phyloP scores from a whole-genome alignment of 2,113 vertebrate genomes.

The Verasper variegatus region DNA sequence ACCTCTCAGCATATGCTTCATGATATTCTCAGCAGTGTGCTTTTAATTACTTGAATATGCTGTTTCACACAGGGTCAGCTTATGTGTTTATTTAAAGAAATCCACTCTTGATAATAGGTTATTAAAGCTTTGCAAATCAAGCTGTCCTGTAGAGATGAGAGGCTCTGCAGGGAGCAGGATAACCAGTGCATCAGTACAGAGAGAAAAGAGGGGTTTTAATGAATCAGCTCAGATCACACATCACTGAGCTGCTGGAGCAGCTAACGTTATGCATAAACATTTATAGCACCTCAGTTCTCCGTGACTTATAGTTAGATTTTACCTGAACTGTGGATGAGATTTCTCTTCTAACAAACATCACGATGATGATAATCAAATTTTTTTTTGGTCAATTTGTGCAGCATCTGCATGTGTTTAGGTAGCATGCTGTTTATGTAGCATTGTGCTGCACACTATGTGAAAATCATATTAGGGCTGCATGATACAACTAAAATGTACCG shows the following conservation, averaged over 20 bases:
- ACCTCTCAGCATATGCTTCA: constrained; percentile 1
- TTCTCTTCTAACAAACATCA: too few species aligned
- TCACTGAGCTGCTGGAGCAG: neutral
- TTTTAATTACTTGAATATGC: neutral
- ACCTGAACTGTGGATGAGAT: too few species aligned
- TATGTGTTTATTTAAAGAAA: neutral
- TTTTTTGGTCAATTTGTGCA: too few species aligned
- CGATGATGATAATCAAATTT: too few species aligned
- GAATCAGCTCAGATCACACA: neutral
- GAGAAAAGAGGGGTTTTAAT: neutral
- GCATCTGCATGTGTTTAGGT: too few species aligned
- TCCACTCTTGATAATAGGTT: neutral
- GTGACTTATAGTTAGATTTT: too few species aligned
- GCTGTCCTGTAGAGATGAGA: neutral
- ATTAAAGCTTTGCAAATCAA: neutral
- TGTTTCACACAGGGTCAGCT: neutral
- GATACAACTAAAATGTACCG: too few species aligned
- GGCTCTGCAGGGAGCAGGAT: neutral
- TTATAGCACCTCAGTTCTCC: neutral
- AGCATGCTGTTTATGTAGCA: too few species aligned
- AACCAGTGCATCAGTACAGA: neutral
- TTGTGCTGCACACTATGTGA: too few species aligned
- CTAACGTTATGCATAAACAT: neutral
- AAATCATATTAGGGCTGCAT: too few species aligned
- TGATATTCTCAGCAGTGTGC: neutral